Evolutionary conservation across 2,888 invertebrate species (phyloP), one percentile per base, ranked within the genome.

Genomic region (Drosophila neutralis): DNA sequence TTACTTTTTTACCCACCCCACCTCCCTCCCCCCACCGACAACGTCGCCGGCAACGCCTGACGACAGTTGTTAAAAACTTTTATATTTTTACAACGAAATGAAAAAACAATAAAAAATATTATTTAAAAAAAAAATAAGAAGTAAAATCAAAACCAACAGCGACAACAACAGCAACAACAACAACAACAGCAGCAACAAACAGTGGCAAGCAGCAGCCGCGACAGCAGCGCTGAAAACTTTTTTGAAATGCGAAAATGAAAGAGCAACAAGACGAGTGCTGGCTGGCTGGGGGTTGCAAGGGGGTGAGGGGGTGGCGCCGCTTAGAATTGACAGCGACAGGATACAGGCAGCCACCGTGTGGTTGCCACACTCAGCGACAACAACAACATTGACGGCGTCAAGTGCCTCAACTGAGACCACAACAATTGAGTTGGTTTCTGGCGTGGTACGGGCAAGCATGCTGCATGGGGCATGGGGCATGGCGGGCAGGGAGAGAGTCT

Each of bases 181-280:
- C 29, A 29, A 7, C 62, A 56, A n/a, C 51, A 67, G 18, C 54
- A 29, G 7, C 29, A 7, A 61, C 66, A 68, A 62, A 38, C 52
- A 69, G 36, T 40, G 42, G 42, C 42, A 45, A 67, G 42, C 61
- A 64, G 53, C 57, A 62, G 70, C 57, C 63, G 59, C 77, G 69
- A 69, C 76, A 73, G 67, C 80, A 63, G 69, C 73, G 27, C 15
- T 45, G 75, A 73, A 82, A 88, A 87, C 67, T 76, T 76, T 74
- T 86, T 83, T 83, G 73, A 80, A 90, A 90, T 90, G 91, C 68
- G 89, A 90, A 84, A 90, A 91, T 90, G 90, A 90, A 91, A 87
- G 84, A 91, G 88, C 88, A 86, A 86, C 85, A 89, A 77, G 80
- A 66, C 57, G 51, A 66, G 24, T 10, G 49, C 2, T 45, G 15